These are phyloP conservation scores for Agonum fuliginosum DNA, from an alignment of 2,888 invertebrate genomes.

Conservation along the genomic window DNA sequence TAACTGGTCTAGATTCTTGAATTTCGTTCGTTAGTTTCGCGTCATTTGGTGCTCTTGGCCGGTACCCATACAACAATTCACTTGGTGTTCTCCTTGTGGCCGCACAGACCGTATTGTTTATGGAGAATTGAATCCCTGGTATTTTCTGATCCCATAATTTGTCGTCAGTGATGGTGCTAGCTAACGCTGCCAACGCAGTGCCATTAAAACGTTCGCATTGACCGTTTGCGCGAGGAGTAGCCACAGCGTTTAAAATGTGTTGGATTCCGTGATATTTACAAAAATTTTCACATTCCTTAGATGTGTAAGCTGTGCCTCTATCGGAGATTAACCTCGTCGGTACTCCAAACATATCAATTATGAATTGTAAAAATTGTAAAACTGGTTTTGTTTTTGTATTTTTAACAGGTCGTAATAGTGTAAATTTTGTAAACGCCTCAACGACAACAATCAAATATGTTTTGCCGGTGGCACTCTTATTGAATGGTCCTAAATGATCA, in stretches of 20 bases:
- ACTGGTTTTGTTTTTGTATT: conserved; percentile 65
- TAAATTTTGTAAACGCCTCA: conserved; percentile 69
- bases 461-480: conserved; percentile 66
- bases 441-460: conserved; percentile 67
- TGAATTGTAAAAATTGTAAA: conserved; percentile 63
- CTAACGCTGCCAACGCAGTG: conserved; percentile 65
- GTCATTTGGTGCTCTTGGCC: conserved; percentile 61
- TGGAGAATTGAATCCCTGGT: conserved; percentile 66
- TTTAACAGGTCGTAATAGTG: conserved; percentile 66
- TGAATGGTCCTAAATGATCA: conserved; percentile 71
- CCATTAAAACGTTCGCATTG: conserved; percentile 67
- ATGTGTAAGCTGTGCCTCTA: conserved; percentile 69
- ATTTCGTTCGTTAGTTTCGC: conserved; percentile 20
- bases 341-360: conserved; percentile 65
- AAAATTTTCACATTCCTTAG: conserved; percentile 66
- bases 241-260: conserved; percentile 66
- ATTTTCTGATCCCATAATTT: conserved; percentile 68
- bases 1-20: background rate
- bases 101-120: conserved; percentile 65
- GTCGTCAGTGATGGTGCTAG: conserved; percentile 65
- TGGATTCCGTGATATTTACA: conserved; percentile 66
- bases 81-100: conserved; percentile 63
- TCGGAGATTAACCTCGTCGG: conserved; percentile 68
- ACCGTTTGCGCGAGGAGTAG: conserved; percentile 68
- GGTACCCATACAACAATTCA: conserved; percentile 65